A percentile compares a stretch with the other conserved stretches of the same genome.
Evolutionary conservation across 2,797 vertebrate genomes (phyloP).

Genomic region (Gymnocypris eckloni): DNA sequence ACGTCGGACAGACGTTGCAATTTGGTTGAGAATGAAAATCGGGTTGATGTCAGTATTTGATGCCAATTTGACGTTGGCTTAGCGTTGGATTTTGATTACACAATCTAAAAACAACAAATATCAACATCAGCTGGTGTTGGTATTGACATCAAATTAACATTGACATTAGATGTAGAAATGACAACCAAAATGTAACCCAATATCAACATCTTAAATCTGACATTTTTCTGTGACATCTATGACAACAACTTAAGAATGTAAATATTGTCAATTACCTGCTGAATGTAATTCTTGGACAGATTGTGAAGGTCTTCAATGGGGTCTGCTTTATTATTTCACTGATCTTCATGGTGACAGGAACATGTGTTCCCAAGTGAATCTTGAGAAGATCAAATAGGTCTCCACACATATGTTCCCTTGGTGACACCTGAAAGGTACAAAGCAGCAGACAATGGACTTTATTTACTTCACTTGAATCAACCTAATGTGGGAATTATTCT

Average conservation of each 20-base stretch:
- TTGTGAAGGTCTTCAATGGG: background rate
- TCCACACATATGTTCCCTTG: slow-evolving; percentile 2
- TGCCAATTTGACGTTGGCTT: too few relatives aligned
- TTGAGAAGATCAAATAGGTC: background rate
- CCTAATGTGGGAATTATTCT: background rate
- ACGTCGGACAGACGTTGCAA: too few relatives aligned
- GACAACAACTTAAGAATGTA: too few relatives aligned
- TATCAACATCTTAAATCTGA: background rate
- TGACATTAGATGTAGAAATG: too few relatives aligned
- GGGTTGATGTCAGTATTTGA: too few relatives aligned
- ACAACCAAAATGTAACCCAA: too few relatives aligned
- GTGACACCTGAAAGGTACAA: background rate
- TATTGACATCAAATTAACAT: background rate
- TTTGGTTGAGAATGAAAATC: too few relatives aligned
- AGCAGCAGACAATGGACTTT: background rate
- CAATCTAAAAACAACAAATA: background rate
- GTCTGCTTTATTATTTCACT: background rate
- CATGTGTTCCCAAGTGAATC: background rate
- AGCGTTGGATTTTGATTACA: too few relatives aligned
- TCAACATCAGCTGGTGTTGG: background rate
- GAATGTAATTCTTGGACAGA: background rate
- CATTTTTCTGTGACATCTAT: background rate
- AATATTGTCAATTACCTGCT: too few relatives aligned
- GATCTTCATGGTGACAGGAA: background rate
- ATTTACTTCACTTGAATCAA: background rate